phyloP scores from a whole-genome alignment of 2,797 vertebrate genomes.

The Myiotriccus ornatus region DNA sequence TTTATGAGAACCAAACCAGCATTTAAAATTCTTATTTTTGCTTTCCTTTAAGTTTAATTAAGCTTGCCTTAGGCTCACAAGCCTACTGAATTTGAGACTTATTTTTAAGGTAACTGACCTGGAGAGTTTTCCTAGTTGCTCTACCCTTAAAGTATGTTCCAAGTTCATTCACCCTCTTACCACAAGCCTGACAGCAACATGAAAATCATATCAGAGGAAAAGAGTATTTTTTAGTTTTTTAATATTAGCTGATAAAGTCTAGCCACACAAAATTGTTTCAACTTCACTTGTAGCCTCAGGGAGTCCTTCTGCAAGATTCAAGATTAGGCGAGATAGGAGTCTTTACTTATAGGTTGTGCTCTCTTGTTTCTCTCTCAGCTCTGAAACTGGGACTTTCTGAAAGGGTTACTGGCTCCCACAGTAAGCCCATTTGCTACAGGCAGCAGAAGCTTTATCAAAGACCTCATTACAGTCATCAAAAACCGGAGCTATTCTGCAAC shows the following conservation, averaged over 20 bases:
- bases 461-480: not conserved
- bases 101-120: constrained; percentile 22
- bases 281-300: not conserved
- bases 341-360: not conserved
- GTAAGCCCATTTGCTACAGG: constrained; percentile 21
- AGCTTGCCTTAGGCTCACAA: constrained; percentile 52
- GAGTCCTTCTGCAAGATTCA: not conserved
- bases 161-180: not conserved
- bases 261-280: not conserved
- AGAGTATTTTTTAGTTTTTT: not conserved
- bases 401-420: not conserved
- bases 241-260: not conserved
- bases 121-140: not conserved
- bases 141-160: not conserved
- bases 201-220: not conserved
- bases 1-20: constrained; percentile 61
- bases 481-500: not conserved
- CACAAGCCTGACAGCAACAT: not conserved
- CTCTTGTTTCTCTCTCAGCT: not conserved
- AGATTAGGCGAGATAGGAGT: not conserved
- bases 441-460: not conserved
- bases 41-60: constrained; percentile 66
- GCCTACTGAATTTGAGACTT: constrained; percentile 40
- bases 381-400: not conserved
- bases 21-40: constrained; percentile 62